A percentile compares a stretch with the other conserved stretches of the same genome.
phyloP scores from a whole-genome alignment of 2,797 vertebrate genomes.

The Ceryle rudis region DNA sequence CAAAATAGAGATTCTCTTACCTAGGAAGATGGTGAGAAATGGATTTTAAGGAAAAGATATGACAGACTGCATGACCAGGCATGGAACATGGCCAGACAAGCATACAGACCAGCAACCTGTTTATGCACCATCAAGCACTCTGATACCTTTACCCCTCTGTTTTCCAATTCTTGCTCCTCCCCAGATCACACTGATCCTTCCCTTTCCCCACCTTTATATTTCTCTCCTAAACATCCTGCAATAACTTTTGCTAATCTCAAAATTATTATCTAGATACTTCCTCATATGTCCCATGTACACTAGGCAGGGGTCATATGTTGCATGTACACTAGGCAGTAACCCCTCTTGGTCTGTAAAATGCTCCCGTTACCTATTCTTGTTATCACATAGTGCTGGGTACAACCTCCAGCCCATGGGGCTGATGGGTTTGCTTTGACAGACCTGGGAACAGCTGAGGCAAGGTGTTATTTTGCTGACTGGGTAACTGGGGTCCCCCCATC shows the following conservation, averaged over 20 bases:
- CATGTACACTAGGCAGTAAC: not conserved
- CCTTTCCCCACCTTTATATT: not conserved
- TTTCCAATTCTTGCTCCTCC: not conserved
- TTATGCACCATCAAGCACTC: not conserved
- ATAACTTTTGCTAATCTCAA: not conserved
- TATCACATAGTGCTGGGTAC: not conserved
- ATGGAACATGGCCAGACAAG: not conserved
- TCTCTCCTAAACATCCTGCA: not conserved
- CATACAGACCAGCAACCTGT: not conserved
- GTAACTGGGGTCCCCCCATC: not conserved
- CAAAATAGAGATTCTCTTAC: not conserved
- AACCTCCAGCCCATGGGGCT: not conserved
- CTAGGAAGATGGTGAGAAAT: not conserved
- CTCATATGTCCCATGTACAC: too few species aligned
- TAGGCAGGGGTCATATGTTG: not conserved
- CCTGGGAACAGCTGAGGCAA: not conserved
- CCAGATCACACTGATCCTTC: not conserved
- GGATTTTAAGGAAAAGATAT: not conserved
- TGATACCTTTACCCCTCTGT: not conserved
- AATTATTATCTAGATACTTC: not conserved
- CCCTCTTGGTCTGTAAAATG: not conserved
- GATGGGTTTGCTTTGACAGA: not conserved
- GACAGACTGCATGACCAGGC: not conserved
- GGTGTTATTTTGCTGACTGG: not conserved
- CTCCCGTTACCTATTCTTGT: not conserved